Base-by-base conservation (phyloP, 2,113 vertebrate species). In the Xenopus tropicalis region DNA sequence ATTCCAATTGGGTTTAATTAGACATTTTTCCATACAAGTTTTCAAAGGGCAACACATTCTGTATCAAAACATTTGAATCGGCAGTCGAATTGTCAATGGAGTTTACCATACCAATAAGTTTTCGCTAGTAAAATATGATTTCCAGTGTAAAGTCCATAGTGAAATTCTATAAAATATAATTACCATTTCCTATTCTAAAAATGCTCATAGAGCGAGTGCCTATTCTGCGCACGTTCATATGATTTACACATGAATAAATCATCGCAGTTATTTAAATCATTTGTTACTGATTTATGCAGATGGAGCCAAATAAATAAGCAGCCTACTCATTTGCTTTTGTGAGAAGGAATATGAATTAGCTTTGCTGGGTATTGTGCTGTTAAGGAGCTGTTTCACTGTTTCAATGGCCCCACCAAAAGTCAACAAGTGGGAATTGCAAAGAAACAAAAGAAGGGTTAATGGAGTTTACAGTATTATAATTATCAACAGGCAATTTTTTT, bases 221-320 rank as follows among this genome's bases (percentile, higher is more conserved):
- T 25, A 48, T 6, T 61, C 21, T 14, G 48, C 14, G 48, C 20
- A 61, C 59, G 69, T 61, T 70, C 51, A 20, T 61, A 20, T n/a
- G 19, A 37, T 62, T 29, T 20, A 51, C 24, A 51, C 23, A 43
- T 29, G 19, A 62, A 62, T 51, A 71, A 52, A 71, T 62, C 23
- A 71, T 16, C 14, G n/a, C 22, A 52, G 14, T 22, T 71, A 44
- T 62, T 71, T 43, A 21, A 71, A 71, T 46, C 19, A 29, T 24
- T n/a, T 62, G 48, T 29, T 52, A 14, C 11, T 51, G 69, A 71
- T 62, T 62, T 51, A 62, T 62, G 42, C 16, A 14, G 19, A 48
- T 19, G 16, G 14, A 21, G 7, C 17, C 21, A 29, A 62, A 62
- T 62, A 62, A 71, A 62, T 71, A 62, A 62, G n/a, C 24, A 48